Base-by-base conservation (phyloP, 2,888 invertebrate genomes). In the Clistopyga incitator region DNA sequence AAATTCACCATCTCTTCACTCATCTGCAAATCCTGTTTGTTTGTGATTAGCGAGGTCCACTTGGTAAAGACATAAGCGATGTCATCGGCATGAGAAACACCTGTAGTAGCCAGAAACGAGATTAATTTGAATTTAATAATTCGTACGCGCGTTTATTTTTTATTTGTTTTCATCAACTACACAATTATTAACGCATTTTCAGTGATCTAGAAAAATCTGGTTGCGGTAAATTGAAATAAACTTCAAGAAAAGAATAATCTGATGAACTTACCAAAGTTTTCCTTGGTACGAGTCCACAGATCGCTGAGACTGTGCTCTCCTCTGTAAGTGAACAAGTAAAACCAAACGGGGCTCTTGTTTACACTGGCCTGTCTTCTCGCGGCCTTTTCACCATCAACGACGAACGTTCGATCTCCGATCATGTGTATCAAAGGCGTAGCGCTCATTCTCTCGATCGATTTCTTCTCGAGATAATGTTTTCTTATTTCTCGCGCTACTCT, bases 31-130 rank as follows among this genome's bases (percentile, higher is more conserved):
- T 96, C 96, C 2, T 94, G 91, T 1, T 93, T 87, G 0, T 91
- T 90, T 34, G 90, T 90, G 6, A 91, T 89, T 11, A 92, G 89
- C 82, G 93, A 89, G 15, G 92, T 81, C 56, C 82, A 87, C 4
- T 38, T 11, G n/a, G 89, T 93, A 18, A 94, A 94, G 10, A 86
- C 0, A 95, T 81, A 82, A 64, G 81, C 72, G n/a, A 85, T 93
- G 86, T 96, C 96, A 86, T 96, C 96, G 0, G 94, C 95, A 90
- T 96, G 96, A 84, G 95, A 94, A 18, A 94, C 95, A 89, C 96
- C 96, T 95, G 92, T 2, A n/a, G 1, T 8, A n/a, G 1, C 4
- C 38, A 18, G 42, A 52, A 18, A 34, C 15, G 29, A 59, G 29
- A 59, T 59, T 59, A 29, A 59, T 29, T 23, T 29, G 13, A 29